Evolutionary conservation across 2,113 vertebrate genomes (phyloP).

Genomic region (Chrysemys picta): DNA sequence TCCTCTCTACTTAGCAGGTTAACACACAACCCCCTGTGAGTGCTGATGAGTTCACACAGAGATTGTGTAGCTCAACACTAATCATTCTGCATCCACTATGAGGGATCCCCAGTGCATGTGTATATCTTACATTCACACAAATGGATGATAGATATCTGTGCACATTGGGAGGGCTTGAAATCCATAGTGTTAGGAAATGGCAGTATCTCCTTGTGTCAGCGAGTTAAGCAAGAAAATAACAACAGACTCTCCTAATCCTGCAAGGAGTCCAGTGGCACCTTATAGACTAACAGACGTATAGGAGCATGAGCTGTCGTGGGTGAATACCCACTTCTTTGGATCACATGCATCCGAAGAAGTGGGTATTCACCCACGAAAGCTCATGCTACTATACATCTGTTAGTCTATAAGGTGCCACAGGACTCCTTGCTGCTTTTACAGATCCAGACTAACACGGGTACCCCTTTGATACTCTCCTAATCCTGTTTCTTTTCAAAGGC

Average conservation of each 20-base stretch:
- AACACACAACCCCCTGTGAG: neutral
- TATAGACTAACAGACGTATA: no score
- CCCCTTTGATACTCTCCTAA: neutral
- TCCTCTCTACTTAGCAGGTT: neutral
- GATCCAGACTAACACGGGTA: no score
- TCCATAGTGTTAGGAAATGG: neutral
- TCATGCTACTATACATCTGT: no score
- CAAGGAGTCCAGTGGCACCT: no score
- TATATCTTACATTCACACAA: neutral
- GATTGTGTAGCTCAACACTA: neutral
- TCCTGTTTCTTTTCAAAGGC: neutral
- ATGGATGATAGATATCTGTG: neutral
- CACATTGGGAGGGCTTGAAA: neutral
- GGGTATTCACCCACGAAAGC: no score
- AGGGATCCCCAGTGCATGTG: neutral
- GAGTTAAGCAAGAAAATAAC: neutral
- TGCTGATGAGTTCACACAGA: accelerated
- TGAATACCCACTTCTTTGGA: no score
- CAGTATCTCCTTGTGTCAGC: neutral
- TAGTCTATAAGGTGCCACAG: no score
- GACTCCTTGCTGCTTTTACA: no score
- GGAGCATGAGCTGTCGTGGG: no score
- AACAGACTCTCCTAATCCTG: neutral
- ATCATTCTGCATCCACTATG: neutral
- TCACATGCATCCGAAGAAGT: no score